A percentile compares a stretch with the other conserved stretches of the same genome.
Evolutionary conservation across 1,140 invertebrate species (phyloP).

Genomic region (Trichomalopsis sarcophagae): DNA sequence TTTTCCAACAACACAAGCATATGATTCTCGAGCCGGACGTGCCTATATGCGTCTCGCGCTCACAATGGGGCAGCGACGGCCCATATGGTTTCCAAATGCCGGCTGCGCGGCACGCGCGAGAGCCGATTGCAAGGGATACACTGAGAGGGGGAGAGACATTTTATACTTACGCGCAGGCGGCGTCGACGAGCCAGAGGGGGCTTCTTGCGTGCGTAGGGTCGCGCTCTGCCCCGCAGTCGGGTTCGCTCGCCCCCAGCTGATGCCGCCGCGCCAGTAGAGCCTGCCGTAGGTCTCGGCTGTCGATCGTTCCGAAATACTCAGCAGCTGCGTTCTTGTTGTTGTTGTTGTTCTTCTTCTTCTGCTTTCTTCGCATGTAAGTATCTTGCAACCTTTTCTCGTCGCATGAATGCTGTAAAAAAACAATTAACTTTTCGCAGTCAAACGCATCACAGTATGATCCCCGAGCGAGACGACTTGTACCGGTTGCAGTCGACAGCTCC

Average conservation of each 20-base stretch:
- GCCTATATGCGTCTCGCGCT: background rate
- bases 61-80: background rate
- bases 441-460: conserved; percentile 16
- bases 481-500: background rate
- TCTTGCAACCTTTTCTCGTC: too few relatives aligned
- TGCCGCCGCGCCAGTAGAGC: conserved; percentile 39
- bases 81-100: conserved; percentile 67
- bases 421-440: background rate
- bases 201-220: conserved; percentile 17
- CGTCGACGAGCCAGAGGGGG: conserved; percentile 16
- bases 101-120: conserved; percentile 46
- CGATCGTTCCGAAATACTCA: background rate
- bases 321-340: too few relatives aligned
- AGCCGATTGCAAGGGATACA: conserved; percentile 40
- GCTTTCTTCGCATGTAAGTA: too few relatives aligned
- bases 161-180: background rate
- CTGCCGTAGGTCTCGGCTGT: conserved; percentile 14
- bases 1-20: background rate
- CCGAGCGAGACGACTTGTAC: background rate
- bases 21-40: background rate
- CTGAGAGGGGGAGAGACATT: too few relatives aligned
- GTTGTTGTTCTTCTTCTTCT: too few relatives aligned
- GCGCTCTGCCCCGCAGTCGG: conserved; percentile 48
- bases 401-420: too few relatives aligned
- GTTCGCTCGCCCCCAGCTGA: conserved; percentile 56